Percentiles rank a stretch among this genome's conserved stretches.
Conservation (phyloP, 2,888 invertebrate genomes). For the Acanthosepion pharaonis region DNA sequence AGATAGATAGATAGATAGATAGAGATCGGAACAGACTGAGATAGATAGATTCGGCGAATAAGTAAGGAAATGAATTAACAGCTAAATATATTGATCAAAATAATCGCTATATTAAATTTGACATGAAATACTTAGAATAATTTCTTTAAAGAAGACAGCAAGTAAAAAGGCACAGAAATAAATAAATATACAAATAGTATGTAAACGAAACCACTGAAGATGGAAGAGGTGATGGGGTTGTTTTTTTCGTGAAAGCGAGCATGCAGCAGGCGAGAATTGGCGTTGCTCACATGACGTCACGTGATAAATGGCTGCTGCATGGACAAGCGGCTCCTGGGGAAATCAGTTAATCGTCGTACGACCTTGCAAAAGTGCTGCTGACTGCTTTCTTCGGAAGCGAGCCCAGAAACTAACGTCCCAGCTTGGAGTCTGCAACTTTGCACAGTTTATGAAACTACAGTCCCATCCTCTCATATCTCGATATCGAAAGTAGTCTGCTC, state of each 20-base stretch:
- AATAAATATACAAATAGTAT: not conserved
- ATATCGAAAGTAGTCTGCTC: not conserved
- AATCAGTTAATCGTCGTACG: conserved; percentile 3
- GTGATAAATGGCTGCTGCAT: not conserved
- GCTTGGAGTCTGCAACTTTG: not conserved
- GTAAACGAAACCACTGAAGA: not conserved
- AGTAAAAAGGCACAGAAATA: not conserved
- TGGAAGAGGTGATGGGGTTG: not conserved
- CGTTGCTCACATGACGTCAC: conserved; percentile 8
- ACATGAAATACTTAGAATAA: not conserved
- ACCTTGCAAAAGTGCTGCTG: not conserved
- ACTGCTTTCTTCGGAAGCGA: not conserved
- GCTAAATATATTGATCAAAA: not conserved
- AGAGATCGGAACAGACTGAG: too few relatives aligned
- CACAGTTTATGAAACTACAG: not conserved
- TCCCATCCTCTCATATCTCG: not conserved
- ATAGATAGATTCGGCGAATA: too few relatives aligned
- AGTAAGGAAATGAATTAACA: not conserved
- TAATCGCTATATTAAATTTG: not conserved
- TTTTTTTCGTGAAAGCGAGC: not conserved
- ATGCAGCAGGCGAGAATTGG: conserved; percentile 8
- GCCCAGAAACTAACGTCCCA: not conserved
- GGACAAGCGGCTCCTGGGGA: conserved; percentile 9
- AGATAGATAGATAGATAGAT: too few relatives aligned
- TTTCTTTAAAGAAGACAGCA: not conserved